Conservation (phyloP, 2,888 invertebrate genomes). For the Synergus gifuensis region DNA sequence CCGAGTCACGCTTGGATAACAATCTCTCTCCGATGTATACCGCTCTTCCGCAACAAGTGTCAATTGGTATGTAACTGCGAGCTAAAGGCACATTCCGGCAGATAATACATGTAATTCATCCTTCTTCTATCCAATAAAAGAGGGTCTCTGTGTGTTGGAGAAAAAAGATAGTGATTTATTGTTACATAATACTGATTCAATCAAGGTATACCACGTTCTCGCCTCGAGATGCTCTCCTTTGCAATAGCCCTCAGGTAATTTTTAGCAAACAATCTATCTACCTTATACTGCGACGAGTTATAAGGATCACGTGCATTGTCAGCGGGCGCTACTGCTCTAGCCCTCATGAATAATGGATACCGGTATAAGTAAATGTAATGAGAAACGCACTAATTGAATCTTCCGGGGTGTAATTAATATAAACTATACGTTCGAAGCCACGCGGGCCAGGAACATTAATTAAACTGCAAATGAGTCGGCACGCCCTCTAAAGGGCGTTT, state of each 20-base stretch:
- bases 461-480: conserved; percentile 62
- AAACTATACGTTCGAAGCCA: conserved; percentile 69
- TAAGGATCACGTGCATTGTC: conserved; percentile 67
- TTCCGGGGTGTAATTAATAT: conserved; percentile 76
- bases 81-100: conserved; percentile 22
- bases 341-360: conserved; percentile 74
- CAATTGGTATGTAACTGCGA: conserved; percentile 34
- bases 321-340: conserved; percentile 61
- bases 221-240: conserved; percentile 15
- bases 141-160: not conserved
- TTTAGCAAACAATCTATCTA: conserved; percentile 50
- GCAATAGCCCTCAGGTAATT: conserved; percentile 42
- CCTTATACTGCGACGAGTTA: conserved; percentile 52
- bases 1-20: conserved; percentile 34
- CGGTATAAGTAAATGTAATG: conserved; percentile 74
- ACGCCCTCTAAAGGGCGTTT: not conserved
- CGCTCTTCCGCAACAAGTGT: conserved; percentile 31
- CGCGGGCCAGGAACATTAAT: conserved; percentile 68
- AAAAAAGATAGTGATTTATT: conserved; percentile 30
- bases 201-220: conserved; percentile 11
- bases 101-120: conserved; percentile 39
- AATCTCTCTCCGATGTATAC: conserved; percentile 19
- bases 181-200: conserved; percentile 33
- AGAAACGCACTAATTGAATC: conserved; percentile 77
- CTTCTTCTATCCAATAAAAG: not conserved